A percentile compares a stretch with the other conserved stretches of the same genome.
Conservation (phyloP, 1,140 invertebrate genomes). For the Pachypsylla venusta region DNA sequence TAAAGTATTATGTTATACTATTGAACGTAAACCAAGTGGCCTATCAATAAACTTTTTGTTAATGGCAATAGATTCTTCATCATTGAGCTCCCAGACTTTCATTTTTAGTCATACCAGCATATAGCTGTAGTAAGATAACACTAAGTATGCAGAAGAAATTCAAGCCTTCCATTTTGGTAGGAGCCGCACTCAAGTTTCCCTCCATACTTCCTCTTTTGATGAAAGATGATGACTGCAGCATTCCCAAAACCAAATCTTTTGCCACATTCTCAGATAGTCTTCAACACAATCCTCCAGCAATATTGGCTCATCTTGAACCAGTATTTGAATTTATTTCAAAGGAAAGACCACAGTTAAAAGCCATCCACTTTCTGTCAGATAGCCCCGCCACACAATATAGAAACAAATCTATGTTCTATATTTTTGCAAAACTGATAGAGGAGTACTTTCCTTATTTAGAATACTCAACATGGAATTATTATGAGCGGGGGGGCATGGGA, state of each 20-base stretch:
- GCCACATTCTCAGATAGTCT: slow-evolving; percentile 28
- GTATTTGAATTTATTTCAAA: slow-evolving; percentile 23
- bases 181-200: slow-evolving; percentile 25
- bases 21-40: too few relatives aligned
- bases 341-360: slow-evolving; percentile 13
- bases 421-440: neutral
- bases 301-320: slow-evolving; percentile 29
- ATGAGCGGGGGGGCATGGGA: slow-evolving; percentile 33
- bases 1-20: too few relatives aligned
- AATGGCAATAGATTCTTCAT: too few relatives aligned
- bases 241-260: slow-evolving; percentile 25
- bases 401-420: slow-evolving; percentile 14
- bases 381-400: slow-evolving; percentile 21
- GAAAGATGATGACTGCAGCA: slow-evolving; percentile 20
- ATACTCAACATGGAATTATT: slow-evolving; percentile 31
- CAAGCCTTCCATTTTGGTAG: slow-evolving; percentile 27
- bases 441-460: slow-evolving; percentile 13
- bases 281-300: slow-evolving; percentile 26
- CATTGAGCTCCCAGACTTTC: too few relatives aligned
- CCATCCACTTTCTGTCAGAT: slow-evolving; percentile 19
- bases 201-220: slow-evolving; percentile 27
- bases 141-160: slow-evolving; percentile 26
- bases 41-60: too few relatives aligned
- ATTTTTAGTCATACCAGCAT: too few relatives aligned
- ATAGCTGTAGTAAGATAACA: too few relatives aligned